Evolutionary conservation across 2,888 invertebrate genomes (phyloP), one percentile per base, ranked within the genome.

Genomic region (Zygaena filipendulae): DNA sequence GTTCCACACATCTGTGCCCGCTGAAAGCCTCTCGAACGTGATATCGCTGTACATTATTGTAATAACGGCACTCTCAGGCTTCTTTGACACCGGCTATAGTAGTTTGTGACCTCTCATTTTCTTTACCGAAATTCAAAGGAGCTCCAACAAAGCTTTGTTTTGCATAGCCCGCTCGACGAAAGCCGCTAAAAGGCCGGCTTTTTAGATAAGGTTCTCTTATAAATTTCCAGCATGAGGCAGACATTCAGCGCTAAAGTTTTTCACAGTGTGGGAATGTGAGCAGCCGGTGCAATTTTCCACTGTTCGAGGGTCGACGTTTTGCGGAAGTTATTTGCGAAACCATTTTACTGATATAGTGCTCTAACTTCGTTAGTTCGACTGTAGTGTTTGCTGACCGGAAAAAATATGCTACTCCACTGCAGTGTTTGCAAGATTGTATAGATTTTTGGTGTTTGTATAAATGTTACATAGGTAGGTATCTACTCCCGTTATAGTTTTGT

Each of bases 41-140:
- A 61, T 70, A 69, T 63, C 58, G 55, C 56, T 57, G 62, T 67
- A 68, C 68, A 70, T 71, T 71, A 72, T 74, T 71, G 62, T 70
- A 69, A 75, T 77, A 77, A 75, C 64, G 62, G 58, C 56, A 68
- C 69, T 67, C 59, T 48, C 53, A 47, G 50, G 57, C 57, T 68
- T 62, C 74, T 77, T 72, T 77, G 75, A 75, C 59, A 58, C 57
- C 47, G 49, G 45, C 51, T 45, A 51, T 31, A 58, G 53, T 54
- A 59, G 62, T 68, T 63, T 70, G 70, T 69, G 72, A 69, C 72
- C 74, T 68, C 69, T 72, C 71, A 74, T 77, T 75, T 75, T 75
- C 75, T 69, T 67, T 63, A 63, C 72, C 74, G 48, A 79, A 79
- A 74, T 75, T 75, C 74, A 79, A 77, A 79, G 75, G 66, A 67